These are phyloP conservation scores for Papilio dardanus DNA, from an alignment of 1,140 invertebrate species.

Conservation along the genomic window DNA sequence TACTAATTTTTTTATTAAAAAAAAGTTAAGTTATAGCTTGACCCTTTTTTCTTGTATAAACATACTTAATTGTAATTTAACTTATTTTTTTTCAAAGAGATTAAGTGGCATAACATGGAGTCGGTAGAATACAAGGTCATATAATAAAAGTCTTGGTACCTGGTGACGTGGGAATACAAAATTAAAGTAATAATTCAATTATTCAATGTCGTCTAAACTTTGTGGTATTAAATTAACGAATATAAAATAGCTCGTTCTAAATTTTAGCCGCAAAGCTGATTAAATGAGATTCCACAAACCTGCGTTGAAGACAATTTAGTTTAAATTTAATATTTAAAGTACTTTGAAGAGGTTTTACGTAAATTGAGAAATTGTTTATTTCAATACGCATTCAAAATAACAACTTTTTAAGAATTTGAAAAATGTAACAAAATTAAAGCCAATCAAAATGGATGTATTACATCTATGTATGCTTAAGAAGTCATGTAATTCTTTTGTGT, in stretches of 20 bases:
- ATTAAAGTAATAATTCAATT: neutral
- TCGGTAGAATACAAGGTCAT: no score
- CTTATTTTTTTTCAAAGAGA: no score
- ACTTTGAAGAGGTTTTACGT: constrained; percentile 16
- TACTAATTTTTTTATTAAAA: no score
- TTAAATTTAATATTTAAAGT: constrained; percentile 11
- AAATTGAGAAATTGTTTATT: neutral
- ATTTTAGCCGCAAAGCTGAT: constrained; percentile 23
- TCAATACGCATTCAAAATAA: neutral
- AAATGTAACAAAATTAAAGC: no score
- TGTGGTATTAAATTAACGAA: constrained; percentile 5
- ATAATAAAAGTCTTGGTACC: neutral
- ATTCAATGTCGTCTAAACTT: constrained; percentile 11
- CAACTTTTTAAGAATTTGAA: no score
- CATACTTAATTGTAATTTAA: no score
- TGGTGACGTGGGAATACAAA: neutral
- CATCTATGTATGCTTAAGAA: no score
- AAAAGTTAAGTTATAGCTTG: no score
- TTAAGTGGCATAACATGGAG: no score
- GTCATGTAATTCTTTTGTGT: neutral
- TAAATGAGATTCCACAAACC: constrained; percentile 15
- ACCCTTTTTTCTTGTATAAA: no score
- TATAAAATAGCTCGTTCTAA: constrained; percentile 6
- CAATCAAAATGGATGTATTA: no score
- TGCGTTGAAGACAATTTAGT: constrained; percentile 3